Percentiles rank a stretch among this genome's conserved stretches.
Conservation (phyloP, 2,113 vertebrate genomes). For the Misgurnus anguillicaudatus region DNA sequence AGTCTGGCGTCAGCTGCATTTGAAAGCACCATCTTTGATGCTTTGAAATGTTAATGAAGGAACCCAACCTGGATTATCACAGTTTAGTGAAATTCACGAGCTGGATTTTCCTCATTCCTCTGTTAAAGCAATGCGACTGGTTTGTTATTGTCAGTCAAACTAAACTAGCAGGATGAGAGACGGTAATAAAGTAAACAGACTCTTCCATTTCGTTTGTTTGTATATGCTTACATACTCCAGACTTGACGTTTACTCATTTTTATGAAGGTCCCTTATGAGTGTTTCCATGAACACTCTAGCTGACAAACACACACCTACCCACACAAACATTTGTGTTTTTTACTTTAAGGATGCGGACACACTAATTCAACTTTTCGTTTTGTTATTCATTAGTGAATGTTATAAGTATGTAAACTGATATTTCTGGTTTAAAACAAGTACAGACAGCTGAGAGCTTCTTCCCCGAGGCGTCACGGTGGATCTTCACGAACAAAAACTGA, state of each 20-base stretch:
- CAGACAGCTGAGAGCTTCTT: constrained; percentile 25
- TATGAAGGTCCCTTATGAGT: constrained; percentile 17
- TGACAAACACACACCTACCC: constrained; percentile 6
- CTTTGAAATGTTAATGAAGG: constrained; percentile 6
- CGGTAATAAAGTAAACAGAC: background rate
- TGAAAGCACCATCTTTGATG: constrained; percentile 8
- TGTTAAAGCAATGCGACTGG: background rate
- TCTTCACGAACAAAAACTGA: background rate
- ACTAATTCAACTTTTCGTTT: background rate
- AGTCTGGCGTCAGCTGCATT: constrained; percentile 9
- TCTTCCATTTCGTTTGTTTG: background rate
- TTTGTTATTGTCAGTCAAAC: background rate
- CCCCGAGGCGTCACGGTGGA: constrained; percentile 9
- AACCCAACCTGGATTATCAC: background rate
- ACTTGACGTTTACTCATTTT: background rate
- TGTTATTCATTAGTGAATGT: background rate
- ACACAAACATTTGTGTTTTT: background rate
- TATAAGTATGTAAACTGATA: constrained; percentile 17
- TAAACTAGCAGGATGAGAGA: background rate
- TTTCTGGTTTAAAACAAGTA: constrained; percentile 23
- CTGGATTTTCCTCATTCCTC: constrained; percentile 67
- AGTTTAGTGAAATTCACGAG: constrained; percentile 29
- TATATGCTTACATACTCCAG: background rate
- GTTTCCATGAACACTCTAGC: constrained; percentile 42
- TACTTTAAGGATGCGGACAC: background rate